These are phyloP conservation scores for Biston betularia DNA, from an alignment of 2,888 invertebrate genomes.

Conservation along the genomic window DNA sequence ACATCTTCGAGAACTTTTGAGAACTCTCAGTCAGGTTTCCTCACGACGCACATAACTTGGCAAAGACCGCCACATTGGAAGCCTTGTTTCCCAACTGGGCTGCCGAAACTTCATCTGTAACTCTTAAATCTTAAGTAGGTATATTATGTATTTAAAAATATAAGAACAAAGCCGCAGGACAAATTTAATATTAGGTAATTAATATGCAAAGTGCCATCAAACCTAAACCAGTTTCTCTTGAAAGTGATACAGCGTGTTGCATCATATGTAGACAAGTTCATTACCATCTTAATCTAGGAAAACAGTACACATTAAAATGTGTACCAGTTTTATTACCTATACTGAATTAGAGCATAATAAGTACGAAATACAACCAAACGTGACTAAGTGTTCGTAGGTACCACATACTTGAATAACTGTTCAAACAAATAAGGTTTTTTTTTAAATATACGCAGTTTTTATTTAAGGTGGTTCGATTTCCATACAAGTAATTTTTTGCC, in stretches of 20 bases:
- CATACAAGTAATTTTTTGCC: too few species aligned
- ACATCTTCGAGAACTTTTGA: too few species aligned
- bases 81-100: too few species aligned
- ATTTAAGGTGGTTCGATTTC: too few species aligned
- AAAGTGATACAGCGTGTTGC: slow-evolving; percentile 54
- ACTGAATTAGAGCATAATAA: slow-evolving; percentile 4
- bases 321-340: slow-evolving; percentile 28
- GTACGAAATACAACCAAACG: neutral
- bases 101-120: too few species aligned
- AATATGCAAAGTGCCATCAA: slow-evolving; percentile 16
- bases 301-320: slow-evolving; percentile 18
- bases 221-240: slow-evolving; percentile 45
- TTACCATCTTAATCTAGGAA: slow-evolving; percentile 40
- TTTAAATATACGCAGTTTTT: too few species aligned
- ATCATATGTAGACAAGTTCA: slow-evolving; percentile 52
- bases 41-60: too few species aligned
- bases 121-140: too few species aligned
- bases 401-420: neutral
- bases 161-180: slow-evolving; percentile 8
- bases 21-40: too few species aligned
- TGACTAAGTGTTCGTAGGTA: neutral
- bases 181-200: neutral
- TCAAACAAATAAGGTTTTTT: too few species aligned
- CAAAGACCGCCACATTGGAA: too few species aligned
- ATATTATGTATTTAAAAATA: neutral